Evolutionary conservation across 2,797 vertebrate species (phyloP).

Genomic region (Lacerta viridis): DNA sequence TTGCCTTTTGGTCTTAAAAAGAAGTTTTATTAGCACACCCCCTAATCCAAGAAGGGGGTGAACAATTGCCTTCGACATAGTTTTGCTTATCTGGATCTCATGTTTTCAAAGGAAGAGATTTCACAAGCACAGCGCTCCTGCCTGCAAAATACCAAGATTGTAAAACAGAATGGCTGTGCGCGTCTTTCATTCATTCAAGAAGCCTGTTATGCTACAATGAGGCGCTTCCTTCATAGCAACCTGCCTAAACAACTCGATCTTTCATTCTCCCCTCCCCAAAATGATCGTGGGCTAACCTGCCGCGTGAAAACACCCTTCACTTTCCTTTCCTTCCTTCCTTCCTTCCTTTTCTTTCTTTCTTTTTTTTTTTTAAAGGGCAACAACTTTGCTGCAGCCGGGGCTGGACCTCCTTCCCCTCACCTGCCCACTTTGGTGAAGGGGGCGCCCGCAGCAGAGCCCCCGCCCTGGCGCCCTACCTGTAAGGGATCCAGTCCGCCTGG

Average conservation of each 20-base stretch:
- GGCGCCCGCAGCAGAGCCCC: background rate
- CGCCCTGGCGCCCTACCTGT: constrained; percentile 86
- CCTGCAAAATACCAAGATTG: background rate
- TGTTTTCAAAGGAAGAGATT: background rate
- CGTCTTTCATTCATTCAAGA: background rate
- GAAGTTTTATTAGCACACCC: background rate
- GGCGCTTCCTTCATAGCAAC: background rate
- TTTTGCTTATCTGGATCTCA: background rate
- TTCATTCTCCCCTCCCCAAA: background rate
- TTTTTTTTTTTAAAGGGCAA: background rate
- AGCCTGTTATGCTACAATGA: background rate
- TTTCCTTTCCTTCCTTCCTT: too few relatives aligned
- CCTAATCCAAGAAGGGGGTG: background rate
- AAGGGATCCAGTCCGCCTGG: constrained; percentile 98
- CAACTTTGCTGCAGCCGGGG: background rate
- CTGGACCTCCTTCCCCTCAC: background rate
- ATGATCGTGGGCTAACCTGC: background rate
- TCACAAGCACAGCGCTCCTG: background rate
- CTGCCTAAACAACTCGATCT: background rate
- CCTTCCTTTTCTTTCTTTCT: background rate
- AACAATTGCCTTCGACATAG: background rate
- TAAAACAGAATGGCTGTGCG: background rate
- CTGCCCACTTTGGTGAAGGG: background rate
- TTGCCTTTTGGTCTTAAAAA: background rate
- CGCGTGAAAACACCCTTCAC: background rate